phyloP scores from a whole-genome alignment of 1,140 invertebrate species.

The Formica exsecta region DNA sequence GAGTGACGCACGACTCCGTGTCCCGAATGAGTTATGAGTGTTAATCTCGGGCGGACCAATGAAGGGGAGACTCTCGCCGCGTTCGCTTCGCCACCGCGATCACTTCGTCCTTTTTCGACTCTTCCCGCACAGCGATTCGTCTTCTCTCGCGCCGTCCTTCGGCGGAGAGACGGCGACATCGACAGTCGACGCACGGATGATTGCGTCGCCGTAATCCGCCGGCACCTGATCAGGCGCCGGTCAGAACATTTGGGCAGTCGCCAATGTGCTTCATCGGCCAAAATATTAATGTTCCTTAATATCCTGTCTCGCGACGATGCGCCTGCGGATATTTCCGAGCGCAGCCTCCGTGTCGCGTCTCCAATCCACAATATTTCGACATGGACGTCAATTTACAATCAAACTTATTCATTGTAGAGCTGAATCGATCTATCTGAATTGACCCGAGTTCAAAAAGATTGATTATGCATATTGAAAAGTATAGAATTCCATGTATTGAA shows the following conservation, averaged over 20 bases:
- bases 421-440: neutral
- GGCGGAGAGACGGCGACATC: constrained; percentile 53
- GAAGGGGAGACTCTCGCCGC: constrained; percentile 65
- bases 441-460: constrained; percentile 16
- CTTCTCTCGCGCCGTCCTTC: constrained; percentile 45
- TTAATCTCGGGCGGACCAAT: constrained; percentile 84
- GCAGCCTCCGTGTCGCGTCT: constrained; percentile 37
- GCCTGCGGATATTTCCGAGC: constrained; percentile 14
- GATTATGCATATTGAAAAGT: neutral
- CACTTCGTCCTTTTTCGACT: constrained; percentile 55
- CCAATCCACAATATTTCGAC: constrained; percentile 43
- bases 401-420: neutral
- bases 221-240: constrained; percentile 64
- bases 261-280: constrained; percentile 69
- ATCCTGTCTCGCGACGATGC: constrained; percentile 38
- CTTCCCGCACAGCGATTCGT: constrained; percentile 18
- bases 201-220: constrained; percentile 70
- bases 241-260: constrained; percentile 70
- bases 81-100: constrained; percentile 23
- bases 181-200: constrained; percentile 76
- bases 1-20: constrained; percentile 84
- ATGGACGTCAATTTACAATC: constrained; percentile 16
- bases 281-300: constrained; percentile 78
- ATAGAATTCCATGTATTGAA: constrained; percentile 8
- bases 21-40: constrained; percentile 86